phyloP scores from a whole-genome alignment of 35 echinoderm and acorn worm genomes.

The Apostichopus californicus region DNA sequence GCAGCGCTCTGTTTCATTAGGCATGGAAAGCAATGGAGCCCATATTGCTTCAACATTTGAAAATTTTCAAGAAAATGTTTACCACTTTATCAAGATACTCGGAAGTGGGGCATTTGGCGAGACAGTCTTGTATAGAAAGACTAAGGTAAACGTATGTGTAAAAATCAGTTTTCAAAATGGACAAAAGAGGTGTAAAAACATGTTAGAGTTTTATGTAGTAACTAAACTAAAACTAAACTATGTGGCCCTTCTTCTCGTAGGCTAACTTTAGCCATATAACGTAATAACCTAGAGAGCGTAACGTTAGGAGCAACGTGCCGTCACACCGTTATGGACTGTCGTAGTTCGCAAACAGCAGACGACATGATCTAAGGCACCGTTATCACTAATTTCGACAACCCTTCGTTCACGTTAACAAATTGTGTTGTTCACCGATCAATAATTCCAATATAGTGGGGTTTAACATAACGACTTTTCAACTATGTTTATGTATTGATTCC shows the following conservation, averaged over 20 bases:
- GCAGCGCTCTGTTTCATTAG: background rate
- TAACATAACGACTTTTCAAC: background rate
- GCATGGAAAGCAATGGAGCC: slow-evolving; percentile 27
- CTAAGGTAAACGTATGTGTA: slow-evolving; percentile 2
- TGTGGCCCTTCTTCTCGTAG: too few species aligned
- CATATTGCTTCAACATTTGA: background rate
- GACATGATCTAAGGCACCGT: background rate
- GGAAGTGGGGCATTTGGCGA: slow-evolving; percentile 50
- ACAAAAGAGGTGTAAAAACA: too few species aligned
- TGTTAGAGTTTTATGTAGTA: too few species aligned
- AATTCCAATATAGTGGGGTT: background rate
- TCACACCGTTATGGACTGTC: too few species aligned
- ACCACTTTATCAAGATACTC: slow-evolving; percentile 20
- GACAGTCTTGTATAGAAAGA: slow-evolving; percentile 2
- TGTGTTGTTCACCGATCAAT: background rate
- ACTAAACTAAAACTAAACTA: too few species aligned
- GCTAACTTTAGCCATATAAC: too few species aligned
- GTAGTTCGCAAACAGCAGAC: background rate
- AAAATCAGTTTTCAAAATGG: background rate
- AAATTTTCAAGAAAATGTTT: slow-evolving; percentile 4
- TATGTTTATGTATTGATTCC: slow-evolving; percentile 15
- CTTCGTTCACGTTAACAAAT: background rate
- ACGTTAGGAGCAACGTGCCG: too few species aligned
- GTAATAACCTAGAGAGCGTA: too few species aligned
- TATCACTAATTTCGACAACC: background rate